Percentiles rank a stretch among this genome's conserved stretches.
Evolutionary conservation across 2,797 vertebrate genomes (phyloP).

Genomic region (Coendou prehensilis): DNA sequence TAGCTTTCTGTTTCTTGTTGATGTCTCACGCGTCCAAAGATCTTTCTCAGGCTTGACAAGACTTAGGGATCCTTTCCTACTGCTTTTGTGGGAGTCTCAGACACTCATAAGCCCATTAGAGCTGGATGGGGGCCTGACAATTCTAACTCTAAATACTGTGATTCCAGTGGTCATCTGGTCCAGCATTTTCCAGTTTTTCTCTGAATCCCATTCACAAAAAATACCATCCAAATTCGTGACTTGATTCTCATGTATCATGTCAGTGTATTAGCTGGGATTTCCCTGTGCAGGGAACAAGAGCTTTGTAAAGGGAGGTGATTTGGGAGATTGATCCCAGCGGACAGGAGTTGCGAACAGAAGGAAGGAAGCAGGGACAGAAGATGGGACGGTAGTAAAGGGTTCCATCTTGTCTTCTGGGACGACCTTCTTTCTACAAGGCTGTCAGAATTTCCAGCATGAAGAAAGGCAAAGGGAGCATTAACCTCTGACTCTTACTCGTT

Average conservation of each 20-base stretch:
- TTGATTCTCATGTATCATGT: background rate
- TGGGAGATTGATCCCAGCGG: background rate
- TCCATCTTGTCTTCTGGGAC: background rate
- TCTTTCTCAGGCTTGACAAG: background rate
- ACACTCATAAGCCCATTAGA: background rate
- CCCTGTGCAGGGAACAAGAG: background rate
- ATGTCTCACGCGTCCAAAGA: background rate
- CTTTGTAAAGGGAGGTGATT: background rate
- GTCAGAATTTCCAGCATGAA: background rate
- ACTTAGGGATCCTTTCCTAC: background rate
- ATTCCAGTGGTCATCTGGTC: background rate
- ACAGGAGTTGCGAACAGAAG: background rate
- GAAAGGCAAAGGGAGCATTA: background rate
- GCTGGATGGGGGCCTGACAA: background rate
- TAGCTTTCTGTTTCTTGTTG: background rate
- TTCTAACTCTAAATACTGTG: background rate
- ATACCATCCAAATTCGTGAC: background rate
- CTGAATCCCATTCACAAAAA: background rate
- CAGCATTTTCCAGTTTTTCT: background rate
- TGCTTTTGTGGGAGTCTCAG: background rate
- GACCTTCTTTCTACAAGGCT: background rate
- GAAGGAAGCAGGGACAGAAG: background rate
- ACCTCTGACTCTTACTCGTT: background rate
- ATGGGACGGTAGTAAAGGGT: background rate
- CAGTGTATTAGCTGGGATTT: background rate